Percentiles rank a stretch among this genome's conserved stretches.
These are phyloP conservation scores for Pedionomus torquatus DNA, from an alignment of 2,113 vertebrate genomes.

Conservation along the genomic window DNA sequence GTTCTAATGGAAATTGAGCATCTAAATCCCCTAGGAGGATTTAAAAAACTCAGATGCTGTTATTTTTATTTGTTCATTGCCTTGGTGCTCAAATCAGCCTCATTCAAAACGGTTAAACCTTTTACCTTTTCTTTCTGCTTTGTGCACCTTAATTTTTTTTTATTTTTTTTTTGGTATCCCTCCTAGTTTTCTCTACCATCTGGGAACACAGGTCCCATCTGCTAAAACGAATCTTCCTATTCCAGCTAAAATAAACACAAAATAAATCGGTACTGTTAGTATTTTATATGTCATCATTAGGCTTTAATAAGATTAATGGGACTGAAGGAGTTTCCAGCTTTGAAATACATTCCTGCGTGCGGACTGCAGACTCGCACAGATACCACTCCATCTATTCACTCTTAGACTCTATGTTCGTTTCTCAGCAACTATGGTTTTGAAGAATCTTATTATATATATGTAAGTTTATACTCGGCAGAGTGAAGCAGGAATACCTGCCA, in stretches of 20 bases:
- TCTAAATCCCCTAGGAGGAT: slow-evolving; percentile 26
- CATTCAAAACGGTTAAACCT: neutral
- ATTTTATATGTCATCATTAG: slow-evolving; percentile 20
- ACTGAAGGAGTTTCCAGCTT: neutral
- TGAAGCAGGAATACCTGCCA: neutral
- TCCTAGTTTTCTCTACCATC: slow-evolving; percentile 4
- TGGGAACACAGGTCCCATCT: slow-evolving; percentile 14
- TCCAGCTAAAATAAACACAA: slow-evolving; percentile 23
- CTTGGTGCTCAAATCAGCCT: neutral
- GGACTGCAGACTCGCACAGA: neutral
- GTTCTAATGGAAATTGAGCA: slow-evolving; percentile 4
- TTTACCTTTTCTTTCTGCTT: neutral
- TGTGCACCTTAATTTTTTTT: neutral
- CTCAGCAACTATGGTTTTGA: neutral
- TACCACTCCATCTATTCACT: neutral
- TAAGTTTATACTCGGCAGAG: neutral
- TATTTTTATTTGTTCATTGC: slow-evolving; percentile 39
- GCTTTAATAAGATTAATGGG: slow-evolving; percentile 41
- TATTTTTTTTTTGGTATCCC: neutral
- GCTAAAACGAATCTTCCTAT: slow-evolving; percentile 17
- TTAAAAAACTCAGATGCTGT: neutral
- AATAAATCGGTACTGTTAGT: slow-evolving; percentile 1
- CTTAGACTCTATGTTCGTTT: neutral
- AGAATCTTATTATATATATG: neutral
- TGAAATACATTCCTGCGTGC: neutral